A percentile compares a stretch with the other conserved stretches of the same genome.
These are phyloP conservation scores for Crotalus helleri DNA, from an alignment of 2,113 vertebrate species.

Conservation along the genomic window DNA sequence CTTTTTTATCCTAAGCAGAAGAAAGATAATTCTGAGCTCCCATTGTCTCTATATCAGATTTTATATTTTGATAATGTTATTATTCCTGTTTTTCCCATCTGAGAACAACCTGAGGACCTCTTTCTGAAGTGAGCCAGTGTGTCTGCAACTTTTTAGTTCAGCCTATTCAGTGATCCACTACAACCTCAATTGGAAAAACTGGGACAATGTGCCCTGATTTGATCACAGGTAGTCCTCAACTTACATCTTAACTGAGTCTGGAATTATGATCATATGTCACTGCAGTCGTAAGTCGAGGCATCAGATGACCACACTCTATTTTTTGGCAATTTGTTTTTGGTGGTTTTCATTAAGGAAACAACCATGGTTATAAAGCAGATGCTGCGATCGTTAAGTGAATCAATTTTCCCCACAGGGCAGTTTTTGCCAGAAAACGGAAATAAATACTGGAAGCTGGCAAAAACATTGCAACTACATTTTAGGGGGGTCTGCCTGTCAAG, in stretches of 20 bases:
- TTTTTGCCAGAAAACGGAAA: no score
- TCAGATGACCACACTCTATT: background rate
- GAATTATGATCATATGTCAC: background rate
- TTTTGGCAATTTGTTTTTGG: background rate
- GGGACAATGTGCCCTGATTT: no score
- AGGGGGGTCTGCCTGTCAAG: no score
- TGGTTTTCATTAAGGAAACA: background rate
- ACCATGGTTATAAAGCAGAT: background rate
- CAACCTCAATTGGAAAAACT: background rate
- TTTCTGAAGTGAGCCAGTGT: background rate
- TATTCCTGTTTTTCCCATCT: background rate
- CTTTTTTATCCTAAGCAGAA: constrained; percentile 88
- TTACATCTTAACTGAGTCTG: background rate
- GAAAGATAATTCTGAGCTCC: background rate
- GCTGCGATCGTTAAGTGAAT: background rate
- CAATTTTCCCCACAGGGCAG: no score
- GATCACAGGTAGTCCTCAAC: background rate
- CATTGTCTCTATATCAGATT: background rate
- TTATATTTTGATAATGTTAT: background rate
- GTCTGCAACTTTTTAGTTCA: background rate
- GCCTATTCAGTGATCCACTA: no score
- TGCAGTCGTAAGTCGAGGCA: background rate
- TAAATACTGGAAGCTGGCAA: no score
- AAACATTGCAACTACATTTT: no score
- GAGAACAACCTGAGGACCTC: background rate